phyloP scores from a whole-genome alignment of 1,140 invertebrate genomes.

The Araneus ventricosus region DNA sequence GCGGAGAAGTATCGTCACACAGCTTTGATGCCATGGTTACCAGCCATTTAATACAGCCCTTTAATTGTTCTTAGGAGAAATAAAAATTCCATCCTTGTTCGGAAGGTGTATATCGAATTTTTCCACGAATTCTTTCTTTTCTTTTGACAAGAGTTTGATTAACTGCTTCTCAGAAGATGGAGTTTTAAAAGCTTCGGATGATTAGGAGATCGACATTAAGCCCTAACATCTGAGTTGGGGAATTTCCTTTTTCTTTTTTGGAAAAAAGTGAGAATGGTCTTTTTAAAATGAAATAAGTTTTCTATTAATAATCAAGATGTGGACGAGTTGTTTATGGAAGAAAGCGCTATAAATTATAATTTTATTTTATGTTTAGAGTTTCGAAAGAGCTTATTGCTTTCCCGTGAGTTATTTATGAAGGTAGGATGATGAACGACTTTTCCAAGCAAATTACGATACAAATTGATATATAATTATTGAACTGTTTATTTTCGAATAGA shows the following conservation, averaged over 20 bases:
- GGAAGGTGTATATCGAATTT: slow-evolving; percentile 28
- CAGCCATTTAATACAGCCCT: slow-evolving; percentile 33
- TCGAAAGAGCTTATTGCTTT: neutral
- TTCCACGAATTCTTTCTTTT: neutral
- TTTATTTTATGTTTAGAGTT: neutral
- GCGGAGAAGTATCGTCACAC: slow-evolving; percentile 5
- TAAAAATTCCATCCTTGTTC: slow-evolving; percentile 28
- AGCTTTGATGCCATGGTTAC: neutral
- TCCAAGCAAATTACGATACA: too few species aligned
- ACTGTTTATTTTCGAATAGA: too few species aligned
- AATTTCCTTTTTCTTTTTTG: neutral
- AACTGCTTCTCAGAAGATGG: neutral
- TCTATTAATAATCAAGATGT: neutral
- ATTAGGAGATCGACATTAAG: neutral
- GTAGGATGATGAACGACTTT: too few species aligned
- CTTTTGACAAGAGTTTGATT: slow-evolving; percentile 56
- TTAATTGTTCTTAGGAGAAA: slow-evolving; percentile 40
- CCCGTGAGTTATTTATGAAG: neutral
- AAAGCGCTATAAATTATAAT: neutral
- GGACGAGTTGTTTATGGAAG: neutral
- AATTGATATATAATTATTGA: too few species aligned
- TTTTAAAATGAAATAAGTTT: neutral
- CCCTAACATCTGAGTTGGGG: neutral
- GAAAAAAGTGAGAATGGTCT: neutral
- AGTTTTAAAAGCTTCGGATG: slow-evolving; percentile 41